A percentile compares a stretch with the other conserved stretches of the same genome.
phyloP scores from a whole-genome alignment of 2,888 invertebrate genomes.

The Metalampra italica region DNA sequence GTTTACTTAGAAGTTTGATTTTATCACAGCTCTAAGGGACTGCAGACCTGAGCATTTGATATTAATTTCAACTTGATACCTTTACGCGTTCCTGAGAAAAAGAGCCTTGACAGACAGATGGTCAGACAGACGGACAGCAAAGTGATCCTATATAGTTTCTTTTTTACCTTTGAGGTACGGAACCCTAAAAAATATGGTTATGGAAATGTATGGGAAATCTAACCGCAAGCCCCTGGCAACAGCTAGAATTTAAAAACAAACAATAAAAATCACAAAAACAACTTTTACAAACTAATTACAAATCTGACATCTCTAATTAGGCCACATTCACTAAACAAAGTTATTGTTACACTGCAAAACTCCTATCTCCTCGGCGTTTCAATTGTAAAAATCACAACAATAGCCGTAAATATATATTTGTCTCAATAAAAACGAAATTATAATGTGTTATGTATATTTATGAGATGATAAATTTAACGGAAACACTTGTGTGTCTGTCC shows the following conservation, averaged over 20 bases:
- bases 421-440: constrained; percentile 14
- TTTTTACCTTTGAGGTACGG: too few relatives aligned
- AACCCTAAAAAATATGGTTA: too few relatives aligned
- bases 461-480: constrained; percentile 48
- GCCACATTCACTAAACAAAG: not conserved
- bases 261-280: not conserved
- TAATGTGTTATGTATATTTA: constrained; percentile 43
- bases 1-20: too few relatives aligned
- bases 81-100: too few relatives aligned
- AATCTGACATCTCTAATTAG: not conserved
- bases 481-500: constrained; percentile 33
- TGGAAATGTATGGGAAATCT: too few relatives aligned
- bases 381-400: not conserved
- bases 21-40: too few relatives aligned
- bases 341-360: not conserved
- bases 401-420: not conserved
- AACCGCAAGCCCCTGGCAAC: too few relatives aligned
- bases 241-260: not conserved
- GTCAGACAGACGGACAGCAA: too few relatives aligned
- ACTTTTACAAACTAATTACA: not conserved
- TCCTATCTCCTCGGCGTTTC: not conserved
- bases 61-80: too few relatives aligned
- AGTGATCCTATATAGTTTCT: too few relatives aligned
- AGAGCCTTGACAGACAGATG: too few relatives aligned
- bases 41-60: too few relatives aligned